These are phyloP conservation scores for Silurus asotus DNA, from an alignment of 2,113 vertebrate species.

Conservation along the genomic window DNA sequence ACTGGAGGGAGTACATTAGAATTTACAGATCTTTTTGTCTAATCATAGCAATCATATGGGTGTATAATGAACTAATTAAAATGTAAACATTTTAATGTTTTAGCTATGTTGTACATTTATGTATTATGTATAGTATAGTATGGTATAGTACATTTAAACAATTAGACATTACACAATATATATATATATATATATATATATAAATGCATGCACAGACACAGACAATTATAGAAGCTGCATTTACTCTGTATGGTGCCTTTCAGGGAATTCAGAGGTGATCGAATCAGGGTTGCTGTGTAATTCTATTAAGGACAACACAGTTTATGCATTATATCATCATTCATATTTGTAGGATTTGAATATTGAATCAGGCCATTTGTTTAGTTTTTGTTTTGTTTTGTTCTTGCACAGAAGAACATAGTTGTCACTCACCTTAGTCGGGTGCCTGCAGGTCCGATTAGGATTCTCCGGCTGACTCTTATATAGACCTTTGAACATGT, in stretches of 20 bases:
- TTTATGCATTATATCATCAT: not conserved
- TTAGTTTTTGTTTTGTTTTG: not conserved
- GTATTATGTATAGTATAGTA: not conserved
- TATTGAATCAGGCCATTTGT: not conserved
- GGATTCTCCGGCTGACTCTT: slow-evolving; percentile 55
- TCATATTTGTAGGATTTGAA: not conserved
- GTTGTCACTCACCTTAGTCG: slow-evolving; percentile 62
- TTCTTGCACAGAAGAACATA: not conserved
- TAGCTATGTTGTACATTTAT: no score
- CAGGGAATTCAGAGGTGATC: slow-evolving; percentile 23
- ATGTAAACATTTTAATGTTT: no score
- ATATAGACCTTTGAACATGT: slow-evolving; percentile 63
- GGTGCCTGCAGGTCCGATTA: slow-evolving; percentile 57
- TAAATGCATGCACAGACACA: not conserved
- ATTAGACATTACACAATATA: not conserved
- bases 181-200: not conserved
- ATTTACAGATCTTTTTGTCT: not conserved
- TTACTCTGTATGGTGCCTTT: slow-evolving; percentile 33
- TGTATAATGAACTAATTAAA: not conserved
- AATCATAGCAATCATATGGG: not conserved
- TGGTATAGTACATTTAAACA: not conserved
- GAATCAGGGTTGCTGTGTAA: slow-evolving; percentile 13
- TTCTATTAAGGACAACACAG: slow-evolving; percentile 25
- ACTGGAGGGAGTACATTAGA: not conserved
- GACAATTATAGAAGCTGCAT: not conserved